Base-by-base conservation (phyloP, 2,888 invertebrate species). In the Amphipyra berbera region DNA sequence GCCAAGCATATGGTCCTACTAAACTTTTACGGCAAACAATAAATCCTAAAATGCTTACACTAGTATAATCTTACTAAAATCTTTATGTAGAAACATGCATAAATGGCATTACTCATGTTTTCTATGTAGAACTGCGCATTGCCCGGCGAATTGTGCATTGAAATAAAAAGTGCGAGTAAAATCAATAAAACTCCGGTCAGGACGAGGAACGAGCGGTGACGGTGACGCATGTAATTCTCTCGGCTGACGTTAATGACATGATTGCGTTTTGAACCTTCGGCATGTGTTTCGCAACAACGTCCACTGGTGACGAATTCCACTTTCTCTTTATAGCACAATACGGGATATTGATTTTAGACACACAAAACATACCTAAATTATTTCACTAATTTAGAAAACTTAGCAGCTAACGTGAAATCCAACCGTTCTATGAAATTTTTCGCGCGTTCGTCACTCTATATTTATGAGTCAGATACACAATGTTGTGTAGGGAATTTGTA, bases 201-300 rank as follows among this genome's bases (percentile, higher is more conserved):
- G 76, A n/a, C n/a, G n/a, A 66, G 71, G 74, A 78, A 58, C 66
- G 54, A 58, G 54, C 62, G 50, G 58, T 65, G 68, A 58, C 52
- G 60, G 60, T 77, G 79, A 71, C 78, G 80, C 78, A 72, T 62
- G 68, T 78, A 73, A 75, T 78, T 73, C 65, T 68, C 76, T 64
- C 61, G 70, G 57, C 57, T 61, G 73, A 58, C 76, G 68, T 77
- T 84, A 85, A 85, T 80, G 81, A 80, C 79, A 81, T 77, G 79
- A 83, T 84, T 82, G 85, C 79, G 73, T 81, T 82, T 79, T 71
- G 64, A 55, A 73, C 80, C 80, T 79, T 80, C 79, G 45, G 73
- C 80, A 78, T 76, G 68, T 76, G 80, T 87, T 84, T 85, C 82
- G 81, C 81, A 83, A 83, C 72, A 64, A 63, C 75, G 63, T 54